Evolutionary conservation across 2,797 vertebrate species (phyloP).

Genomic region (Aphelocoma californica): DNA sequence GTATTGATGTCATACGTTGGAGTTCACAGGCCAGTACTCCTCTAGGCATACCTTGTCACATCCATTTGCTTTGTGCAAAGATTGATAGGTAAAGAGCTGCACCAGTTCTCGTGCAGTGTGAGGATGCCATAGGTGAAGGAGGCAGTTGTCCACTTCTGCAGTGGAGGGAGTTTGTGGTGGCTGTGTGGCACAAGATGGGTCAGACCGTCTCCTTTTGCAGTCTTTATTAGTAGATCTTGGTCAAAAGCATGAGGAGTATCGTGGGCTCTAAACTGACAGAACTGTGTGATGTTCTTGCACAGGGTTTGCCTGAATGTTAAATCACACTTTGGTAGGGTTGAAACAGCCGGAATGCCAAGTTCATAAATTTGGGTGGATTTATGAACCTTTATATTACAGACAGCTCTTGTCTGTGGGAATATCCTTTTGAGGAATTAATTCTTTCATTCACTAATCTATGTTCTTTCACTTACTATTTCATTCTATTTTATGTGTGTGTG

Average conservation of each 20-base stretch:
- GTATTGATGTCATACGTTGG: not conserved
- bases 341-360: not conserved
- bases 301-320: not conserved
- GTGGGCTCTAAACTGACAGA: not conserved
- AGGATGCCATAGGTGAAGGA: rapidly evolving
- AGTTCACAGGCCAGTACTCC: not conserved
- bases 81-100: not conserved
- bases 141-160: not conserved
- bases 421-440: not conserved
- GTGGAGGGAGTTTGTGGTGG: not conserved
- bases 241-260: not conserved
- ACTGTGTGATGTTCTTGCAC: not conserved
- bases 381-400: not conserved
- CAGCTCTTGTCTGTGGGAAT: not conserved
- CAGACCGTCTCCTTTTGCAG: not conserved
- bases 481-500: not conserved
- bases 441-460: not conserved
- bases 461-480: not conserved
- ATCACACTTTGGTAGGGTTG: not conserved
- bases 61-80: not conserved
- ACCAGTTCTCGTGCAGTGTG: not conserved
- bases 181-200: not conserved
- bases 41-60: not conserved
- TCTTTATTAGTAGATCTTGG: not conserved
- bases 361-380: not conserved